Evolutionary conservation across 1,140 invertebrate genomes (phyloP).

Genomic region (Streblospio benedicti): DNA sequence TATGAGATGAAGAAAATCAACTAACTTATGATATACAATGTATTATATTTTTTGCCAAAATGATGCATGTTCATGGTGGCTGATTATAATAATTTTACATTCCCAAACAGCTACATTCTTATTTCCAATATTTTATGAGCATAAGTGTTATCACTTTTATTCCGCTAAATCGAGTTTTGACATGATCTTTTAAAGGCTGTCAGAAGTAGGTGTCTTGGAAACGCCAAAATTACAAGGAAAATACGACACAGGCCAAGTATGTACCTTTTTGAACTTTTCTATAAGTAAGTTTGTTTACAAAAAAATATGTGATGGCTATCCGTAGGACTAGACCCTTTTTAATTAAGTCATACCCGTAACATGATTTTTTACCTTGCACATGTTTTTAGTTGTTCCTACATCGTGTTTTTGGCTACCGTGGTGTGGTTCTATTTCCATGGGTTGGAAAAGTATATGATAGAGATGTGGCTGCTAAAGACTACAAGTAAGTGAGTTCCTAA

Average conservation of each 20-base stretch:
- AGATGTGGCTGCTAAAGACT: slow-evolving; percentile 59
- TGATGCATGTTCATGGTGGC: too few relatives aligned
- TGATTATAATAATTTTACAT: too few relatives aligned
- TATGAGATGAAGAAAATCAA: too few relatives aligned
- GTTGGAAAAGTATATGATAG: slow-evolving; percentile 85
- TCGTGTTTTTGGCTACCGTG: slow-evolving; percentile 88
- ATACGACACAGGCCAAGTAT: slow-evolving; percentile 82
- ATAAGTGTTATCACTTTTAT: not conserved
- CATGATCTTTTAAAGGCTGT: slow-evolving; percentile 49
- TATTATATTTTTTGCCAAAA: too few relatives aligned
- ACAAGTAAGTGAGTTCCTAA: slow-evolving; percentile 12
- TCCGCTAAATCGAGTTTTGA: not conserved
- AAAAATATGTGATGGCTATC: not conserved
- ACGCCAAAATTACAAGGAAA: slow-evolving; percentile 74
- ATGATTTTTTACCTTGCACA: not conserved
- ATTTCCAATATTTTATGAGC: too few relatives aligned
- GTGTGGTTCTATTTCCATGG: slow-evolving; percentile 93
- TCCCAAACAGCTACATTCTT: too few relatives aligned
- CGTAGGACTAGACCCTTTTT: not conserved
- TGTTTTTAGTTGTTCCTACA: slow-evolving; percentile 71
- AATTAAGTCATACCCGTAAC: not conserved
- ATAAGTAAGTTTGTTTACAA: not conserved
- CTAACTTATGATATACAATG: too few relatives aligned
- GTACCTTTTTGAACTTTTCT: not conserved
- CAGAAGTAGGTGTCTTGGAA: slow-evolving; percentile 72